Base-by-base conservation (phyloP, 2,797 vertebrate species). In the Sciaenops ocellatus region DNA sequence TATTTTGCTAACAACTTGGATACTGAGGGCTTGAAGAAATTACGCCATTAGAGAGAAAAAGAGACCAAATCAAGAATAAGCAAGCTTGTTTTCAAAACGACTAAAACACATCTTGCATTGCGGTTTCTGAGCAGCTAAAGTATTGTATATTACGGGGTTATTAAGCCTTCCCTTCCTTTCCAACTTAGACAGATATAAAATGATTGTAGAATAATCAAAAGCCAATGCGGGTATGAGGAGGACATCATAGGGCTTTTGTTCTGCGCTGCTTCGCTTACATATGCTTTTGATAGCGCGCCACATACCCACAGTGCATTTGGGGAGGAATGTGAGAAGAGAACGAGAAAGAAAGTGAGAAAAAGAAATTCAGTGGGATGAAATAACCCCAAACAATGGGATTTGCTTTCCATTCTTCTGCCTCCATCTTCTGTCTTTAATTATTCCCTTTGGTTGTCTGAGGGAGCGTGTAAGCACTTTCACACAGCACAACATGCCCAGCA, bases 1-100 rank as follows among this genome's bases (percentile, higher is more conserved):
- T 97, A 97, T 97, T 97, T 97, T 94, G 95, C 96, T 95, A 97
- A 95, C 95, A 95, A 96, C 96, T 96, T 95, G 94, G 93, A 96
- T 96, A 95, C 93, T 91, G 91, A 94, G 78, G 93, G 68, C 93
- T 96, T 96, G 96, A 96, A 94, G 95, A 95, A 96, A 97, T 97
- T 96, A 97, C 88, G 92, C 95, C 93, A 95, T 96, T 95, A 82
- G 60, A 81, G 62, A 74, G 63, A 74, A 80, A 77, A 62, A 38
- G 48, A 69, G 74, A 87, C 76, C 54, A 66, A 83, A 84, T 56
- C 71, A 79, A 57, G 78, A 87, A 82, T 68, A 59, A 94, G 94
- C 94, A 80, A 51, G 56, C 82, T 87, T 80, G 84, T 96, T 95
- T 96, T 96, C 92, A 96, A 95, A 95, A 94, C 85, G 84, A 92